Conservation (phyloP, 1,140 invertebrate genomes). For the Nymphalis io region DNA sequence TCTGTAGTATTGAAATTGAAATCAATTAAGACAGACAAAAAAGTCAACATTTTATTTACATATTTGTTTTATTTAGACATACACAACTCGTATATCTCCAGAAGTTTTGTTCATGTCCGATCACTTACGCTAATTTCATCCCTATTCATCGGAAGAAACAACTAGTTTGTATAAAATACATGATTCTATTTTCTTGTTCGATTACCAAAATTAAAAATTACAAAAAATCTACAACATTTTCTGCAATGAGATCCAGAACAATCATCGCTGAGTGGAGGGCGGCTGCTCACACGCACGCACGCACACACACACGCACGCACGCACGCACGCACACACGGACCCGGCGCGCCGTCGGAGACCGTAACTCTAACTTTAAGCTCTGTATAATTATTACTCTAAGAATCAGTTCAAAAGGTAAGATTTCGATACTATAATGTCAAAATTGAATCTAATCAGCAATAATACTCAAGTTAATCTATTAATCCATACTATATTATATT, state of each 20-base stretch:
- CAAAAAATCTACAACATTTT: slow-evolving; percentile 70
- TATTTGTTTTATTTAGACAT: slow-evolving; percentile 71
- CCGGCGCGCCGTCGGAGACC: slow-evolving; percentile 39
- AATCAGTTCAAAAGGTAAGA: slow-evolving; percentile 67
- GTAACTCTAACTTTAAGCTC: slow-evolving; percentile 59
- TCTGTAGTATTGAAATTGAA: slow-evolving; percentile 2
- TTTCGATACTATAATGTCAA: slow-evolving; percentile 64
- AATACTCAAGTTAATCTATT: slow-evolving; percentile 79
- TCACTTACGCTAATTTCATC: slow-evolving; percentile 74
- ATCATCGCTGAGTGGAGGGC: slow-evolving; percentile 48
- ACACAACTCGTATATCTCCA: slow-evolving; percentile 71
- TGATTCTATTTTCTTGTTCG: slow-evolving; percentile 70
- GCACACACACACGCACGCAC: slow-evolving; percentile 47
- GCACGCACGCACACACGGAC: slow-evolving; percentile 38
- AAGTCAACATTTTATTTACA: slow-evolving; percentile 77
- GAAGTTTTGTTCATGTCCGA: slow-evolving; percentile 76
- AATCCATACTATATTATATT: slow-evolving; percentile 78
- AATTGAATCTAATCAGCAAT: slow-evolving; percentile 77
- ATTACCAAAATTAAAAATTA: slow-evolving; percentile 69
- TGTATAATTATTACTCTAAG: slow-evolving; percentile 64
- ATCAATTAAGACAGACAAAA: slow-evolving; percentile 32
- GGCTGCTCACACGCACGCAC: slow-evolving; percentile 41
- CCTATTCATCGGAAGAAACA: slow-evolving; percentile 72
- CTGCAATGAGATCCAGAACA: slow-evolving; percentile 75
- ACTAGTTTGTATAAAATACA: slow-evolving; percentile 76